Base-by-base conservation (phyloP, 2,888 invertebrate genomes). In the Stenolophus ochropezus region DNA sequence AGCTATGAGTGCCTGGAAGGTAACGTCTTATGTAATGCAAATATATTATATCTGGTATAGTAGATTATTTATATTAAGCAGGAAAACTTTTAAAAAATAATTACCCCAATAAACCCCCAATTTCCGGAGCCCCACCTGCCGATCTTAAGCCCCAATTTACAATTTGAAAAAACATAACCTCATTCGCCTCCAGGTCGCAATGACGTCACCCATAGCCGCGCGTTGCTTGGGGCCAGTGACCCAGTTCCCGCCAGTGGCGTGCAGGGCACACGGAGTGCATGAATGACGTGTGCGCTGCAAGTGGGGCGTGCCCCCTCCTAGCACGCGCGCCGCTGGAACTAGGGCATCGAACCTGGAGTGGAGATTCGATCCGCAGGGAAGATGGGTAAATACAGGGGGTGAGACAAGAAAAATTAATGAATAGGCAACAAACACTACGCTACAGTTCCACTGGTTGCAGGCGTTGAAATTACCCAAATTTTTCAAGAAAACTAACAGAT, bases 231-330 rank as follows among this genome's bases (percentile, higher is more conserved):
- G 71, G 23, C 65, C 73, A 47, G 49, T 73, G 73, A 73, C 73
- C 73, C 23, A 73, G 5, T 73, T 73, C 47, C 73, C 21, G 1
- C 47, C 47, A 73, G 21, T 21, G 47, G 11, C 73, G 47, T 73
- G 49, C 49, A 49, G 76, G 25, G 1, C 65, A 56, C 56, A 69
- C 27, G 16, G 18, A 69, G 74, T 23, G 74, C 74, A 74, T 74
- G 74, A 74, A 74, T 74, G 74, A 53, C 74, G 53, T 74, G 74
- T 73, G 73, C 73, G 20, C 73, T 18, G 73, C 47, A 49, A 49
- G n/a, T 73, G 73, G 49, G 21, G 5, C 8, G 21, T 56, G 18
- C 18, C 21, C 56, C 56, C 18, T 3, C 14, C 23, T 27, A 21
- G 14, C 14, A 20, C 27, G 14, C 25, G 65, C 23, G 33, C 23